These are phyloP conservation scores for Hymenochirus boettgeri DNA, from an alignment of 2,113 vertebrate species.

Conservation along the genomic window DNA sequence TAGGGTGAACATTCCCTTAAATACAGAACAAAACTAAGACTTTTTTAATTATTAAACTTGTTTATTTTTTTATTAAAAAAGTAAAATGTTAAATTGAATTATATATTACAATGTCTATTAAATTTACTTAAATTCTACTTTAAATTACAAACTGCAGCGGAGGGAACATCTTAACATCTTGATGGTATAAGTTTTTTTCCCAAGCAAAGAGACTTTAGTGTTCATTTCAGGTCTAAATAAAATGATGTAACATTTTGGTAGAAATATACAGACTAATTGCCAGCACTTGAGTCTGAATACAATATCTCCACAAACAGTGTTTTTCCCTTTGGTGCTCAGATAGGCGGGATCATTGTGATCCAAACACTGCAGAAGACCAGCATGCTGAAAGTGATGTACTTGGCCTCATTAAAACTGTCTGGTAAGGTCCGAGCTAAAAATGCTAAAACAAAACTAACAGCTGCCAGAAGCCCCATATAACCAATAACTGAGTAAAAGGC, in stretches of 20 bases:
- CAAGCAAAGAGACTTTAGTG: neutral
- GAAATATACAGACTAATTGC: neutral
- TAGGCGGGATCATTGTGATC: constrained; percentile 7
- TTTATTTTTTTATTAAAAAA: too few species aligned
- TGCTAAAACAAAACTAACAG: constrained; percentile 8
- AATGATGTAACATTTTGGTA: neutral
- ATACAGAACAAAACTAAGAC: too few species aligned
- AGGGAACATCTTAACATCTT: too few species aligned
- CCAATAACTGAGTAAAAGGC: constrained; percentile 3
- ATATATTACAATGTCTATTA: too few species aligned
- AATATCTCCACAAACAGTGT: constrained; percentile 12
- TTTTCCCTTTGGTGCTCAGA: constrained; percentile 11
- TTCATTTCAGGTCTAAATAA: neutral
- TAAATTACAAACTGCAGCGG: too few species aligned
- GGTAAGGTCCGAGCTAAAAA: constrained; percentile 4
- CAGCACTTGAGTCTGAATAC: neutral
- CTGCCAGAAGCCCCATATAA: constrained; percentile 14
- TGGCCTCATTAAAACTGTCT: constrained; percentile 18
- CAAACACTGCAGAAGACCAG: neutral
- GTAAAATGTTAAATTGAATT: too few species aligned
- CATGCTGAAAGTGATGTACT: constrained; percentile 16
- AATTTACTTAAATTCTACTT: too few species aligned
- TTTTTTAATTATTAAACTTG: too few species aligned
- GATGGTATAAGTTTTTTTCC: neutral
- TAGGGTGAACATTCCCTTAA: too few species aligned